Percentiles rank a stretch among this genome's conserved stretches.
These are phyloP conservation scores for Cossypha niveicapilla DNA, from an alignment of 2,797 vertebrate species.

Conservation along the genomic window DNA sequence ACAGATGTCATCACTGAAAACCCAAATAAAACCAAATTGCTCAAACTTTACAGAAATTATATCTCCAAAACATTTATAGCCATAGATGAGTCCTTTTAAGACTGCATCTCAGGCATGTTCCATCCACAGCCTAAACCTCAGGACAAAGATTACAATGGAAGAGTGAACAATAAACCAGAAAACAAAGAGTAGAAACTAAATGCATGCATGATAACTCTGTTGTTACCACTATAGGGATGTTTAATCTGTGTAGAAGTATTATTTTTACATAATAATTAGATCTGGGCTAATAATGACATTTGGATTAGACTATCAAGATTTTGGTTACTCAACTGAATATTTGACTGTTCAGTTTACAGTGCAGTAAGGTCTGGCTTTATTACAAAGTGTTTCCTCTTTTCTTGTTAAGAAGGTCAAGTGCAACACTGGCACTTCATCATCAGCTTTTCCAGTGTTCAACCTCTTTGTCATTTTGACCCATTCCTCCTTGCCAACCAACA, in stretches of 20 bases:
- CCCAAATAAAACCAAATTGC: background rate
- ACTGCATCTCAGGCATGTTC: fast-evolving
- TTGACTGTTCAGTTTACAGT: background rate
- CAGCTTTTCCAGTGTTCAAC: background rate
- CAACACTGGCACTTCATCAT: background rate
- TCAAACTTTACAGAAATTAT: background rate
- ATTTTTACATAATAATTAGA: background rate
- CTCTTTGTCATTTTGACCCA: background rate
- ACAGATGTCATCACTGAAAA: background rate
- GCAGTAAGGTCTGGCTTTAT: background rate
- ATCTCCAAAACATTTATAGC: background rate
- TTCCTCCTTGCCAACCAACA: background rate
- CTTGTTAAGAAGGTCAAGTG: background rate
- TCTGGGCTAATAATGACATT: background rate
- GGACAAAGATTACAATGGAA: background rate
- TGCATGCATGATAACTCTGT: background rate
- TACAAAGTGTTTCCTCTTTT: background rate
- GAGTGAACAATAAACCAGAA: background rate
- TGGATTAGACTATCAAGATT: background rate
- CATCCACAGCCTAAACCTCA: background rate
- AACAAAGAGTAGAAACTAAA: background rate
- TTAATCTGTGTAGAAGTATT: background rate
- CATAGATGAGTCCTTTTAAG: background rate
- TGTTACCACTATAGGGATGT: background rate
- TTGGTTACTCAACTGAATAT: background rate